Conservation (phyloP, 1,140 invertebrate genomes). For the Cherax destructor region DNA sequence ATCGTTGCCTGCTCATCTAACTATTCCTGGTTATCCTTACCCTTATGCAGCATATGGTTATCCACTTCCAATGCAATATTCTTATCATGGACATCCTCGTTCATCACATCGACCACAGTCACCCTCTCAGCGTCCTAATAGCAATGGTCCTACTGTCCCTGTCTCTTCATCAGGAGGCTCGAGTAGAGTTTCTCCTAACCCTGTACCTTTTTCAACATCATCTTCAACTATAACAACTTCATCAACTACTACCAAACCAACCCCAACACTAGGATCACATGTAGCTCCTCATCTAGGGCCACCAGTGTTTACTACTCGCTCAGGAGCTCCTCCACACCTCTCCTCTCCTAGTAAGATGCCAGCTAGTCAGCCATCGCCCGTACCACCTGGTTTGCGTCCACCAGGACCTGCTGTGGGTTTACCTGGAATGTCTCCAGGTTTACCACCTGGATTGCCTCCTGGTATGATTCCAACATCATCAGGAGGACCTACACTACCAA, state of each 20-base stretch:
- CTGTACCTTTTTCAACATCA: constrained; percentile 78
- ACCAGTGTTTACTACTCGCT: constrained; percentile 47
- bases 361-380: constrained; percentile 54
- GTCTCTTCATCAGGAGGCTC: constrained; percentile 76
- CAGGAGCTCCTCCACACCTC: constrained; percentile 48
- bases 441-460: constrained; percentile 42
- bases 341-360: constrained; percentile 60
- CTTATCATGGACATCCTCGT: constrained; percentile 72
- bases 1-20: constrained; percentile 73
- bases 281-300: constrained; percentile 55
- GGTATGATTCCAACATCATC: constrained; percentile 6
- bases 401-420: constrained; percentile 23
- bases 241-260: constrained; percentile 56
- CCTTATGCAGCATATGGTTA: constrained; percentile 75
- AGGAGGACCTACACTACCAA: constrained; percentile 49
- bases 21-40: constrained; percentile 73
- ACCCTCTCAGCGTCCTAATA: constrained; percentile 74
- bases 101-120: constrained; percentile 75
- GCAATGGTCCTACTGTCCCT: constrained; percentile 74
- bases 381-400: constrained; percentile 39
- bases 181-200: constrained; percentile 71
- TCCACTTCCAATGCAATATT: constrained; percentile 75
- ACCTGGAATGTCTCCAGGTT: constrained; percentile 39
- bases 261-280: constrained; percentile 18
- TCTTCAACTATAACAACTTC: constrained; percentile 73